Conservation (phyloP, 53 echinoderm and acorn worm genomes). For the Stichopus horrens region DNA sequence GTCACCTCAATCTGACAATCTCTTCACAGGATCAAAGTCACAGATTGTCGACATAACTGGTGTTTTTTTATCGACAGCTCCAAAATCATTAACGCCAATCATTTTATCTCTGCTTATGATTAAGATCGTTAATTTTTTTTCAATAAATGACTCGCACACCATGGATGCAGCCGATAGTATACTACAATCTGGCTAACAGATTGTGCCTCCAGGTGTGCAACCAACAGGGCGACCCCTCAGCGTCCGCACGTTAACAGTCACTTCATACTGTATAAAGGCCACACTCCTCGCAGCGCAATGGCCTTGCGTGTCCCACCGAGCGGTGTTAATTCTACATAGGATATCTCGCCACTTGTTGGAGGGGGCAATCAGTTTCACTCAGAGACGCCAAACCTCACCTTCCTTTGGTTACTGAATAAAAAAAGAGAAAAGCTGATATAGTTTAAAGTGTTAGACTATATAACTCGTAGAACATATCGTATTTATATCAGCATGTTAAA, state of each 20-base stretch:
- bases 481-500: too few species aligned
- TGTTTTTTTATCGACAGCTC: background rate
- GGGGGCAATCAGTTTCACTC: background rate
- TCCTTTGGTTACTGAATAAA: too few species aligned
- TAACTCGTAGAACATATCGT: too few species aligned
- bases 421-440: too few species aligned
- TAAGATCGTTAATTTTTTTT: too few species aligned
- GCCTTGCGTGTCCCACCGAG: background rate
- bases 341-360: background rate
- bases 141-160: too few species aligned
- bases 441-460: too few species aligned
- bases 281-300: background rate
- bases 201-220: background rate
- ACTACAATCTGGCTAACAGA: background rate
- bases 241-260: too few species aligned
- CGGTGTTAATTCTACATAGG: background rate
- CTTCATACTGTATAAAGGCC: too few species aligned
- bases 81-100: background rate
- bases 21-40: too few species aligned
- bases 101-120: background rate
- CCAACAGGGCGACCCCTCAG: background rate
- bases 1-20: too few species aligned
- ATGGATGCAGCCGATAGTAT: background rate
- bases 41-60: background rate
- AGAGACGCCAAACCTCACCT: too few species aligned